Evolutionary conservation across 2,113 vertebrate species (phyloP).

Genomic region (Danio rerio): DNA sequence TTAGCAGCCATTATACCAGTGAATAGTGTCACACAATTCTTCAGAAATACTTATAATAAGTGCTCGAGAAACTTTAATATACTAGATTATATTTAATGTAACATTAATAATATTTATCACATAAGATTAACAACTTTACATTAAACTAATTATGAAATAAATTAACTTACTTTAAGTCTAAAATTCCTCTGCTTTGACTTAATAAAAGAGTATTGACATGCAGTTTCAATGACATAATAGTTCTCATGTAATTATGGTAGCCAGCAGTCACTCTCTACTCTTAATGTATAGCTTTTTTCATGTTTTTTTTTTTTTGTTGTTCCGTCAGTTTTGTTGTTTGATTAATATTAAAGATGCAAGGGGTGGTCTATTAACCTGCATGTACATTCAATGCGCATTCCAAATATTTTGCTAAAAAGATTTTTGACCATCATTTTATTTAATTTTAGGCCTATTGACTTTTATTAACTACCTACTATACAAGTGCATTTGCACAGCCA

Average conservation of each 20-base stretch:
- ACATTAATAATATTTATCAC: background rate
- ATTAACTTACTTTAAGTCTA: too few relatives aligned
- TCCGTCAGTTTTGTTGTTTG: background rate
- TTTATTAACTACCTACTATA: background rate
- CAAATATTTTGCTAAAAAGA: background rate
- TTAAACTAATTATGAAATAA: too few relatives aligned
- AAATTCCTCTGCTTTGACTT: too few relatives aligned
- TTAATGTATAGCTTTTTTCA: too few relatives aligned
- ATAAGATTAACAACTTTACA: background rate
- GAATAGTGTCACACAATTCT: background rate
- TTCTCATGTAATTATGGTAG: background rate
- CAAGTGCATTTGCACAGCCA: constrained; percentile 2
- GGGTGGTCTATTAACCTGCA: background rate
- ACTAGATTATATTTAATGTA: too few relatives aligned
- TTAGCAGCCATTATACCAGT: background rate
- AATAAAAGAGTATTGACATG: background rate
- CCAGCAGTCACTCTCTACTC: background rate
- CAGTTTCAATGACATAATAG: background rate
- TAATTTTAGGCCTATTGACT: too few relatives aligned
- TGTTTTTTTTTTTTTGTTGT: background rate
- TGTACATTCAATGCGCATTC: too few relatives aligned
- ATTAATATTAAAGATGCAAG: background rate
- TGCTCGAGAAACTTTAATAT: too few relatives aligned
- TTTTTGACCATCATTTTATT: too few relatives aligned
- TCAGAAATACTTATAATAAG: background rate